Base-by-base conservation (phyloP, 2,797 vertebrate genomes). In the Ciconia nigra region DNA sequence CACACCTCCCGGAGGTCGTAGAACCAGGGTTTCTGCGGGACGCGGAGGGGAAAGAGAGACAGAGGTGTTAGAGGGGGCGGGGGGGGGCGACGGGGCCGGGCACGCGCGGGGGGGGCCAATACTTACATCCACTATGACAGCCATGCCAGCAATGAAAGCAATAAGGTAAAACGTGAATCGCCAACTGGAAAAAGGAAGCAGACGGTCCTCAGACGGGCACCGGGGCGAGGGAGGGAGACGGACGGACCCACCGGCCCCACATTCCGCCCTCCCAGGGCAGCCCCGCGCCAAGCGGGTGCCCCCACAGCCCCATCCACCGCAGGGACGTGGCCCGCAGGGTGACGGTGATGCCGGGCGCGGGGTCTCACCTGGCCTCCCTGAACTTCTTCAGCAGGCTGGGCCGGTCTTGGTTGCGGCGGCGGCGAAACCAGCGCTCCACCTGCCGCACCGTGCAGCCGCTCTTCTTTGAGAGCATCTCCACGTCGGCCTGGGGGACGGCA, bases 91-190 rank as follows among this genome's bases (percentile, higher is more conserved):
- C 7, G 3, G 46, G 33, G 26, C 10, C 3, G 3, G 37, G 65
- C 7, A 2, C 0, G 2, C 4, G 42, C 12, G 54, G 57, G 8
- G 21, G 66, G 61, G 47, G 33, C 5, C 22, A 6, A 49, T 97
- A 99, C 99, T 99, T 97, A 99, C 99, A 96, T 99, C 99, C 92
- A 99, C 98, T 89, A 99, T 99, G 96, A 99, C 98, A 57, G 98
- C 98, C 98, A 99, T 98, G 98, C 99, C 99, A 96, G 98, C 99
- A 98, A 99, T 98, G 98, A 99, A 99, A 98, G 99, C 99, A 97
- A 99, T 83, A 98, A 99, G 99, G 98, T 99, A 99, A 98, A 99
- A 99, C 41, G 98, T 99, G 98, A 99, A 99, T 98, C 99, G 99
- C 99, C 99, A 99, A 98, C 99, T 99, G 98, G 90, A 99, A 99